Conservation (phyloP, 2,888 invertebrate species). For the Parochlus steinenii region DNA sequence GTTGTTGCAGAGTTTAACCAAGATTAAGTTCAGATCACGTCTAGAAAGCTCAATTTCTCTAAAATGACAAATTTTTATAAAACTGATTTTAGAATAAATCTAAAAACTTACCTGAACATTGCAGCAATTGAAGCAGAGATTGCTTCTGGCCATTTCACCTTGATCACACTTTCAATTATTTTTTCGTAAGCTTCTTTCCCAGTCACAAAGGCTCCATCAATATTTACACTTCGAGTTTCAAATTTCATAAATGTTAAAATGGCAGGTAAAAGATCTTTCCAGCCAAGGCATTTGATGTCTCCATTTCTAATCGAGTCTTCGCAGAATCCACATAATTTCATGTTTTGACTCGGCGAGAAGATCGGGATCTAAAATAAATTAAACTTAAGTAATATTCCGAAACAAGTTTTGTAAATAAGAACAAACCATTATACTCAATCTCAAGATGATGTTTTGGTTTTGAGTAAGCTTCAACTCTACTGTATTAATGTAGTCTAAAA, state of each 20-base stretch:
- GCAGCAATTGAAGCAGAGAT: conserved; percentile 39
- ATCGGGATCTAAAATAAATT: too few species aligned
- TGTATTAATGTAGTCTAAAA: too few species aligned
- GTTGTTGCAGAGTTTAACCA: conserved; percentile 36
- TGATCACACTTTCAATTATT: conserved; percentile 35
- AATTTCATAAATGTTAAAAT: conserved; percentile 34
- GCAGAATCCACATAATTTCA: conserved; percentile 38
- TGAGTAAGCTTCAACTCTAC: too few species aligned
- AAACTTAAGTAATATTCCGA: too few species aligned
- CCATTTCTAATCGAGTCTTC: conserved; percentile 35
- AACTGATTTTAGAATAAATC: conserved; percentile 8
- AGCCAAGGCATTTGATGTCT: conserved; percentile 34
- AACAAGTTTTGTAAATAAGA: too few species aligned
- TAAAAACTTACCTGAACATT: conserved; percentile 40
- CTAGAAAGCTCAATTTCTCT: conserved; percentile 36
- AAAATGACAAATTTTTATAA: conserved; percentile 14
- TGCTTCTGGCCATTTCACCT: conserved; percentile 36
- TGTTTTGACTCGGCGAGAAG: conserved; percentile 34
- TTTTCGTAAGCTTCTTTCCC: conserved; percentile 39
- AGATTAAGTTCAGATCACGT: conserved; percentile 35
- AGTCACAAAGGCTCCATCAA: conserved; percentile 34
- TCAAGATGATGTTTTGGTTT: too few species aligned
- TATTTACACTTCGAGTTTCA: conserved; percentile 31
- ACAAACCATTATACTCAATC: too few species aligned
- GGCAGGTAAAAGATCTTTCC: conserved; percentile 47